Percentiles rank a stretch among this genome's conserved stretches.
Conservation (phyloP, 2,797 vertebrate species). For the Erithacus rubecula region DNA sequence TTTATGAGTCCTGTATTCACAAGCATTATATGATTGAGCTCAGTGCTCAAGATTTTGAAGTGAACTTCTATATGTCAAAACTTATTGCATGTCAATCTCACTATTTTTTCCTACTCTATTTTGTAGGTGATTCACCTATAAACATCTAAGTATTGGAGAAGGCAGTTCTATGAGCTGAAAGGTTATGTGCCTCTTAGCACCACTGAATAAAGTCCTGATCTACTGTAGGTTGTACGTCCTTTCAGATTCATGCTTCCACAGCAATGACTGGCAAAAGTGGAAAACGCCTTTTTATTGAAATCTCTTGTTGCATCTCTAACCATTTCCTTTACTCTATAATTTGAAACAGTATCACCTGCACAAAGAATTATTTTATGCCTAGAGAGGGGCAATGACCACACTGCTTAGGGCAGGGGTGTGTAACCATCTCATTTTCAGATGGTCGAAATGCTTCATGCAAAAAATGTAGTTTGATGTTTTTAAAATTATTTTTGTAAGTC, state of each 20-base stretch:
- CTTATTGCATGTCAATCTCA: background rate
- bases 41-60: background rate
- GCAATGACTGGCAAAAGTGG: background rate
- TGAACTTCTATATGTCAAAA: background rate
- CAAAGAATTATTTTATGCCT: background rate
- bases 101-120: background rate
- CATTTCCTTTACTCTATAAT: background rate
- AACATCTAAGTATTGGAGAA: slow-evolving; percentile 31
- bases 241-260: background rate
- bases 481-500: background rate
- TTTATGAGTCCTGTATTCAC: background rate
- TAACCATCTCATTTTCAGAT: background rate
- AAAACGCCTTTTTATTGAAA: background rate
- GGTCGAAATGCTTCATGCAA: background rate
- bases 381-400: background rate
- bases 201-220: background rate
- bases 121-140: background rate
- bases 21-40: background rate
- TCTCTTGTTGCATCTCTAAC: background rate
- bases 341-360: background rate
- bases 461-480: background rate
- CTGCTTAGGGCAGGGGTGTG: background rate
- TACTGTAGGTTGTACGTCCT: background rate
- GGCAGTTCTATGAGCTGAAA: slow-evolving; percentile 9
- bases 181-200: background rate